These are phyloP conservation scores for Leucopternis melanops DNA, from an alignment of 2,113 vertebrate genomes.

Conservation along the genomic window DNA sequence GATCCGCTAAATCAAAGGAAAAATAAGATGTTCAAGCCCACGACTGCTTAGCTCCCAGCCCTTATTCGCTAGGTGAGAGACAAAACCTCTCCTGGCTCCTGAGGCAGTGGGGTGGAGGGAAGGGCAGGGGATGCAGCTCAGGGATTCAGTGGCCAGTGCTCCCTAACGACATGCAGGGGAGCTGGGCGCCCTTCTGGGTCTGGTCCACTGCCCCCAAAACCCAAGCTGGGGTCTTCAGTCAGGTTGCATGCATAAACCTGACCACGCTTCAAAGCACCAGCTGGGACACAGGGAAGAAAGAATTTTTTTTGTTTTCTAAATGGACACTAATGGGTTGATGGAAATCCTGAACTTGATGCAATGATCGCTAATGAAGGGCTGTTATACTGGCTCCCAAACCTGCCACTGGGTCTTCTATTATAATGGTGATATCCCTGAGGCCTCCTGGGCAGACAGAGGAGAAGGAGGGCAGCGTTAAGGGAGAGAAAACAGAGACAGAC, in stretches of 20 bases:
- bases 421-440: constrained; percentile 96
- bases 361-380: constrained; percentile 27
- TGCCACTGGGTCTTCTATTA: constrained; percentile 97
- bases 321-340: constrained; percentile 62
- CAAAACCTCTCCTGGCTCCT: neutral
- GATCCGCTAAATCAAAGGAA: neutral
- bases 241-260: neutral
- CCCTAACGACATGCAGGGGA: neutral
- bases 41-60: neutral
- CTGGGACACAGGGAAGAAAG: neutral
- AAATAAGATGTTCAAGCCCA: neutral
- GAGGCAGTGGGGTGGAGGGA: neutral
- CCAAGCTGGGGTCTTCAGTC: neutral
- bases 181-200: neutral
- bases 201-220: neutral
- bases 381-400: constrained; percentile 80
- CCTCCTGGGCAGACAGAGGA: constrained; percentile 73
- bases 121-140: neutral
- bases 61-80: neutral
- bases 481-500: constrained; percentile 55
- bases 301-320: neutral
- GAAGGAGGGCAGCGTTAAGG: constrained; percentile 33
- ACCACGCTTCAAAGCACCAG: neutral
- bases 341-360: constrained; percentile 39
- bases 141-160: neutral